Percentiles rank a stretch among this genome's conserved stretches.
Evolutionary conservation across 2,888 invertebrate species (phyloP).

Genomic region (Lasioglossum lativentre): DNA sequence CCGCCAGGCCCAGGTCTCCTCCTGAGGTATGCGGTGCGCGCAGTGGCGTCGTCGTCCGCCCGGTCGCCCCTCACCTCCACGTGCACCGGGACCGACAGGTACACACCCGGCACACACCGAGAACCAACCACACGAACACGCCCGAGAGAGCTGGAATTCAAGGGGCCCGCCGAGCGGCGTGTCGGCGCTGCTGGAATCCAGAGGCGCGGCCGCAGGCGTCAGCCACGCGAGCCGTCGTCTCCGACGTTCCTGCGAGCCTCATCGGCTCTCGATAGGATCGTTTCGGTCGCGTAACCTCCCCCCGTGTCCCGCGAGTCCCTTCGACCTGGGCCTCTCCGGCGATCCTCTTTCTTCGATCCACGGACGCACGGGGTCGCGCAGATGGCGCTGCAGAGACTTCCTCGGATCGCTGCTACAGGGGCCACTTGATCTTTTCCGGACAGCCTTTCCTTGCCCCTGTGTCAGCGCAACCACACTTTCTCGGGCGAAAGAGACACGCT

Average conservation of each 20-base stretch:
- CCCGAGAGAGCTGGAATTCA: slow-evolving; percentile 49
- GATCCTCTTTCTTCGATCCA: background rate
- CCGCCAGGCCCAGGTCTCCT: slow-evolving; percentile 47
- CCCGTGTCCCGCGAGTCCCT: background rate
- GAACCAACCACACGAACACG: slow-evolving; percentile 24
- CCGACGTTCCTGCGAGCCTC: slow-evolving; percentile 49
- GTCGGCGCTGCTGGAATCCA: slow-evolving; percentile 77
- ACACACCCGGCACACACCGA: slow-evolving; percentile 43
- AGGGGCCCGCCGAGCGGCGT: slow-evolving; percentile 43
- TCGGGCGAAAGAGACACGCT: background rate
- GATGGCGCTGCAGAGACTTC: slow-evolving; percentile 49
- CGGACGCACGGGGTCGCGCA: slow-evolving; percentile 15
- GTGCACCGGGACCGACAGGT: slow-evolving; percentile 52
- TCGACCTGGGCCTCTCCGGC: background rate
- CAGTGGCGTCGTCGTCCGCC: slow-evolving; percentile 65
- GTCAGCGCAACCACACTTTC: background rate
- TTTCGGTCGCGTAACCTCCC: background rate
- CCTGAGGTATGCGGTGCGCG: slow-evolving; percentile 66
- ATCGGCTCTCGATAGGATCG: slow-evolving; percentile 29
- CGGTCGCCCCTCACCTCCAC: slow-evolving; percentile 64
- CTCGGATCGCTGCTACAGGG: background rate
- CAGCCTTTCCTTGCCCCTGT: background rate
- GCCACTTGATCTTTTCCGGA: background rate
- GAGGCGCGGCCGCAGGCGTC: slow-evolving; percentile 77
- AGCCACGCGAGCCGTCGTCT: slow-evolving; percentile 57